Evolutionary conservation across 2,113 vertebrate species (phyloP).

Genomic region (Laticauda laticaudata): DNA sequence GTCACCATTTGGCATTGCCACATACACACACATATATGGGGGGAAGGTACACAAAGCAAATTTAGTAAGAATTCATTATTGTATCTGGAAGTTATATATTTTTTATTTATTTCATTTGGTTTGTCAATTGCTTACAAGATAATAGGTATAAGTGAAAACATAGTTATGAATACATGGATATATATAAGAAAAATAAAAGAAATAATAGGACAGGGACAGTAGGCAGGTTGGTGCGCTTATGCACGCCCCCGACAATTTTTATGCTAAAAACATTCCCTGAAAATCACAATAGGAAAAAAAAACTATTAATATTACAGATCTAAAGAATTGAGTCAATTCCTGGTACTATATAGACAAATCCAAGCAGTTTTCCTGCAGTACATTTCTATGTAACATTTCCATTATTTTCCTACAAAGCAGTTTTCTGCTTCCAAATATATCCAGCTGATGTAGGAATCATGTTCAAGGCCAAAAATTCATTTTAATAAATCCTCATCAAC

Average conservation of each 20-base stretch:
- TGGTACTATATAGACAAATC: neutral
- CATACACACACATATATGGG: neutral
- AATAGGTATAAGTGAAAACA: too few species aligned
- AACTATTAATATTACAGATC: neutral
- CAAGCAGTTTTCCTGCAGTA: neutral
- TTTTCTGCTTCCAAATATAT: neutral
- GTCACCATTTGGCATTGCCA: neutral
- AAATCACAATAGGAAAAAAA: neutral
- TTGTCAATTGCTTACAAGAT: too few species aligned
- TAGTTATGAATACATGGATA: too few species aligned
- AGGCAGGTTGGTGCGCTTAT: too few species aligned
- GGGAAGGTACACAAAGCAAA: neutral
- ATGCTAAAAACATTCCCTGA: neutral
- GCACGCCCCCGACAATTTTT: too few species aligned
- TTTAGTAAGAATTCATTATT: neutral
- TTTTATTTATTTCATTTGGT: too few species aligned
- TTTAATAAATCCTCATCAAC: neutral
- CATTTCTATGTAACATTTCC: neutral
- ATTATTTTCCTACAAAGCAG: neutral
- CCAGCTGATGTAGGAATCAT: neutral
- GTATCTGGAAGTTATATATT: neutral
- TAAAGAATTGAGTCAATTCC: neutral
- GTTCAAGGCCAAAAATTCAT: neutral
- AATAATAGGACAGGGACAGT: too few species aligned
- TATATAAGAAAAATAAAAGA: too few species aligned